Conservation (phyloP, 2,113 vertebrate species). For the Telmatochromis sp. region DNA sequence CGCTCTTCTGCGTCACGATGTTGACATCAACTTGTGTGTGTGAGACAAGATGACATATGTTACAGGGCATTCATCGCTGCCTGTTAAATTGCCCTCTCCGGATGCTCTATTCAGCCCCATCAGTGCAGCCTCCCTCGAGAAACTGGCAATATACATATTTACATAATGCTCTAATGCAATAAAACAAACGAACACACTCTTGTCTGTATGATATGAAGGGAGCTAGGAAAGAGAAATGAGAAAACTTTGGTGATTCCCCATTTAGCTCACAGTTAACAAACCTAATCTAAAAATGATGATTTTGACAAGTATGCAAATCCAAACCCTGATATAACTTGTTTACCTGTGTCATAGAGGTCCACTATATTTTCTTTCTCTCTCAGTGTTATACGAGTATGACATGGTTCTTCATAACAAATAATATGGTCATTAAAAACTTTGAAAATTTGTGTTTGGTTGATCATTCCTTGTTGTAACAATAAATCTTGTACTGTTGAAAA, state of each 20-base stretch:
- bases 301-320: background rate
- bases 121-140: constrained; percentile 3
- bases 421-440: background rate
- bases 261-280: background rate
- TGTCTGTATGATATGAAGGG: background rate
- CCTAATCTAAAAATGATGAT: background rate
- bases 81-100: constrained; percentile 48
- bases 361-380: background rate
- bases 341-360: background rate
- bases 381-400: background rate
- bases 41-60: constrained; percentile 57
- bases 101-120: constrained; percentile 24
- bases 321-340: background rate
- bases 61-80: constrained; percentile 24
- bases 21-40: constrained; percentile 38
- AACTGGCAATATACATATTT: constrained; percentile 49
- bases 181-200: constrained; percentile 37
- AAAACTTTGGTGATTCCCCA: background rate
- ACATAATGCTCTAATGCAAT: constrained; percentile 43
- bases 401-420: background rate
- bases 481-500: background rate
- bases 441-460: background rate
- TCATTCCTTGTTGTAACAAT: background rate
- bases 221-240: background rate
- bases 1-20: constrained; percentile 30